A percentile compares a stretch with the other conserved stretches of the same genome.
These are phyloP conservation scores for Apotomis turbidana DNA, from an alignment of 2,888 invertebrate species.

Conservation along the genomic window DNA sequence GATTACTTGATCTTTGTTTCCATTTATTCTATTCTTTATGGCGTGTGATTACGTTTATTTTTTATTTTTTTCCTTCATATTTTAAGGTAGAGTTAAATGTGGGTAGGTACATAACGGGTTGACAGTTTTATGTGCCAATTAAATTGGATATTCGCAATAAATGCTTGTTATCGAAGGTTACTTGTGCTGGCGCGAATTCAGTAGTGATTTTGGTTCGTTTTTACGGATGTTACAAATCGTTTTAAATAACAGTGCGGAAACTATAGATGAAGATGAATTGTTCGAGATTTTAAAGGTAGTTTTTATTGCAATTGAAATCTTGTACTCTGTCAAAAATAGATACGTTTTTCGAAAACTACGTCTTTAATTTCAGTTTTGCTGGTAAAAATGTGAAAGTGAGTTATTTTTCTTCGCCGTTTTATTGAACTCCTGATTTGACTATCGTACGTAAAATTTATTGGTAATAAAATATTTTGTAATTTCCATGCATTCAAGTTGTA, in stretches of 20 bases:
- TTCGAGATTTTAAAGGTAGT: slow-evolving; percentile 23
- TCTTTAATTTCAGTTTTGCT: no score
- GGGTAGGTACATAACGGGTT: slow-evolving; percentile 23
- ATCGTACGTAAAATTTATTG: no score
- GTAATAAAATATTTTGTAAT: no score
- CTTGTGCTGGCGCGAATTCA: slow-evolving; percentile 10
- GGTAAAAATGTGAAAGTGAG: no score
- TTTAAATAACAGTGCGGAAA: slow-evolving; percentile 15
- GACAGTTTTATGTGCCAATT: slow-evolving; percentile 18
- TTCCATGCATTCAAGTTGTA: no score
- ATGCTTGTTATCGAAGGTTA: slow-evolving; percentile 22
- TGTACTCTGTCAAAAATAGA: neutral
- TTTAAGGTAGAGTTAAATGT: slow-evolving; percentile 2
- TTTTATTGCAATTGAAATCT: neutral
- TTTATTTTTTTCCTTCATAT: slow-evolving; percentile 1
- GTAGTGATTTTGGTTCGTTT: slow-evolving; percentile 4
- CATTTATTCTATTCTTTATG: no score
- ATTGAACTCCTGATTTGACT: no score
- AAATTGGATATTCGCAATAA: neutral
- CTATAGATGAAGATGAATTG: neutral
- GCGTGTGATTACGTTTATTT: neutral
- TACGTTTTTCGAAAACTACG: no score
- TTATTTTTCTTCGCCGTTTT: no score
- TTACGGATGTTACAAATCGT: slow-evolving; percentile 21
- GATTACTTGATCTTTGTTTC: no score